These are phyloP conservation scores for Bubalus kerabau DNA, from an alignment of 2,113 vertebrate genomes.

Conservation along the genomic window DNA sequence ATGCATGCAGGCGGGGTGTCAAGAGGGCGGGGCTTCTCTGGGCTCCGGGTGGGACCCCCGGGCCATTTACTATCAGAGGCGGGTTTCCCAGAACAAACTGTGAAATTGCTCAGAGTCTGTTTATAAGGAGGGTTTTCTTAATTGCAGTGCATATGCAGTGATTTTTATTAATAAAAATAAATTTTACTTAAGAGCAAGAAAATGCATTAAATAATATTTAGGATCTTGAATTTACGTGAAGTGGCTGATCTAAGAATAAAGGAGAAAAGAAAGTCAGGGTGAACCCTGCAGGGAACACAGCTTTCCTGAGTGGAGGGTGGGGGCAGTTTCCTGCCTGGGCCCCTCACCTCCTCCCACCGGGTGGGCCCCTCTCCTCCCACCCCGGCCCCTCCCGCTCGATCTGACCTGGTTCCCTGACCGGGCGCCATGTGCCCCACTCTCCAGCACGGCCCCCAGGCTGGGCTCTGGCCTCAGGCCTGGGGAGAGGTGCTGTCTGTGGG, in stretches of 20 bases:
- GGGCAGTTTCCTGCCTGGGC: not conserved
- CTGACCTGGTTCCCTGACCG: not conserved
- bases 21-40: not conserved
- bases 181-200: not conserved
- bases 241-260: not conserved
- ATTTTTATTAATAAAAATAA: not conserved
- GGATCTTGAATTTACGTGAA: not conserved
- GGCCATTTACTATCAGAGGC: fast-evolving
- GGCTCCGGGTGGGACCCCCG: fast-evolving
- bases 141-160: fast-evolving
- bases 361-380: fast-evolving
- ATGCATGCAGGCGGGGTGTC: fast-evolving
- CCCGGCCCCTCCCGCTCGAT: fast-evolving
- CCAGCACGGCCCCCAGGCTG: not conserved
- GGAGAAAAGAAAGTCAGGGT: fast-evolving
- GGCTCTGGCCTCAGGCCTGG: not conserved
- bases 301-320: fast-evolving
- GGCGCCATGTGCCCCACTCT: not conserved
- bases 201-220: too few species aligned
- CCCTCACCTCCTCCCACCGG: not conserved
- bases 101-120: not conserved
- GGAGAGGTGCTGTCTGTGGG: not conserved
- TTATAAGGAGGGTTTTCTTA: not conserved
- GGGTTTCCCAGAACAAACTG: fast-evolving
- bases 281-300: fast-evolving